Evolutionary conservation across 2,113 vertebrate species (phyloP).

Genomic region (Acrocephalus arundinaceus): DNA sequence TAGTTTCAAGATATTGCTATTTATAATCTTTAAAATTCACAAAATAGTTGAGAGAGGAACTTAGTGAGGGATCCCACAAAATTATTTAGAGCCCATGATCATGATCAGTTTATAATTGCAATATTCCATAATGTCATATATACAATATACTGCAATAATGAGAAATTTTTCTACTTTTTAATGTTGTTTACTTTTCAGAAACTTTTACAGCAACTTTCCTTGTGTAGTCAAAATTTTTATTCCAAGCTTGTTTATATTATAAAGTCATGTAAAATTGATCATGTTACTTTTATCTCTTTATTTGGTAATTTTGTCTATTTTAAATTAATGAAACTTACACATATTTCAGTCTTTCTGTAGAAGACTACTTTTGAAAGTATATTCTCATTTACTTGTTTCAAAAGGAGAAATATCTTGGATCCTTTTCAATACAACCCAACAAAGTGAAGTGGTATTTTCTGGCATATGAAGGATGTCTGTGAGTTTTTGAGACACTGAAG

Average conservation of each 20-base stretch:
- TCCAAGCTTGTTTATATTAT: not conserved
- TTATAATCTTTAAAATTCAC: not conserved
- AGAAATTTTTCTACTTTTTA: not conserved
- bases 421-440: not conserved
- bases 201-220: not conserved
- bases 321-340: not conserved
- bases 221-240: not conserved
- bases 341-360: not conserved
- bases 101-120: not conserved
- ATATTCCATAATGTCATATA: not conserved
- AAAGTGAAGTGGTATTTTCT: constrained; percentile 47
- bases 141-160: not conserved
- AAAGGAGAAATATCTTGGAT: not conserved
- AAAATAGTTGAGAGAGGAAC: not conserved
- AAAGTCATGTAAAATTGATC: not conserved
- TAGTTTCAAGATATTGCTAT: not conserved
- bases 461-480: not conserved
- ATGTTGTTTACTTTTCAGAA: not conserved
- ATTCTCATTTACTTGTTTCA: constrained; percentile 14
- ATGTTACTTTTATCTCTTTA: not conserved
- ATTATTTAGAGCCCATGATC: not conserved
- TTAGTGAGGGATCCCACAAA: not conserved
- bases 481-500: constrained; percentile 62
- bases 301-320: not conserved
- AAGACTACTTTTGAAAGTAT: not conserved